Percentiles rank a stretch among this genome's conserved stretches.
Conservation (phyloP, 2,888 invertebrate genomes). For the Hololepta plana region DNA sequence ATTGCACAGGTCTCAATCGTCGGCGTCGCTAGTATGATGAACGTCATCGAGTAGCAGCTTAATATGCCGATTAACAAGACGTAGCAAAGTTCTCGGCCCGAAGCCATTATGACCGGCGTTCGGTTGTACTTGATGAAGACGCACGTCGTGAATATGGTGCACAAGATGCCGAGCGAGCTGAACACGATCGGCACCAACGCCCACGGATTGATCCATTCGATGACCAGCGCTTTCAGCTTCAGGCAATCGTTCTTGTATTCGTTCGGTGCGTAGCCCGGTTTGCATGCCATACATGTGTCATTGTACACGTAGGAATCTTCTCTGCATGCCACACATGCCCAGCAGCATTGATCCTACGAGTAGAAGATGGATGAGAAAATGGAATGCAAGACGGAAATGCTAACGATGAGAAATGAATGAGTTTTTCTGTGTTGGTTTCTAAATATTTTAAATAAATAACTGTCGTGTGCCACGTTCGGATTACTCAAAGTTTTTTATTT, state of each 20-base stretch:
- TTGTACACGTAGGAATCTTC: slow-evolving; percentile 41
- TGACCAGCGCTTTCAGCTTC: slow-evolving; percentile 36
- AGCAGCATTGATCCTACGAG: slow-evolving; percentile 45
- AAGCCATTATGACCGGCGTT: slow-evolving; percentile 48
- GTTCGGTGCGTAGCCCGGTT: slow-evolving; percentile 34
- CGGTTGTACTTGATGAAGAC: slow-evolving; percentile 39
- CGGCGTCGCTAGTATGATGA: slow-evolving; percentile 49
- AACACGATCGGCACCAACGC: slow-evolving; percentile 43
- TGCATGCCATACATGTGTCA: slow-evolving; percentile 38
- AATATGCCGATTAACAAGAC: slow-evolving; percentile 52
- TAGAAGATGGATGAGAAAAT: too few relatives aligned
- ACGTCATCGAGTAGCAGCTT: slow-evolving; percentile 51
- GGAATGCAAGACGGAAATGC: too few relatives aligned
- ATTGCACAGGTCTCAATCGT: slow-evolving; percentile 44
- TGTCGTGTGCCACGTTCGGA: too few relatives aligned
- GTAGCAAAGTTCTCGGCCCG: slow-evolving; percentile 60
- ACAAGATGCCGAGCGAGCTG: slow-evolving; percentile 39
- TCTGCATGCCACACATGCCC: slow-evolving; percentile 49
- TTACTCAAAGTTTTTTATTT: too few relatives aligned
- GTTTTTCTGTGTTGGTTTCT: too few relatives aligned
- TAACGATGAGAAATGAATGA: too few relatives aligned
- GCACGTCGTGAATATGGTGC: slow-evolving; percentile 39
- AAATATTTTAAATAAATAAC: too few relatives aligned
- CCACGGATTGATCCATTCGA: slow-evolving; percentile 47
- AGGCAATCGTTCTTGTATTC: slow-evolving; percentile 32